A percentile compares a stretch with the other conserved stretches of the same genome.
These are phyloP conservation scores for Falco punctatus DNA, from an alignment of 2,113 vertebrate genomes.

Conservation along the genomic window DNA sequence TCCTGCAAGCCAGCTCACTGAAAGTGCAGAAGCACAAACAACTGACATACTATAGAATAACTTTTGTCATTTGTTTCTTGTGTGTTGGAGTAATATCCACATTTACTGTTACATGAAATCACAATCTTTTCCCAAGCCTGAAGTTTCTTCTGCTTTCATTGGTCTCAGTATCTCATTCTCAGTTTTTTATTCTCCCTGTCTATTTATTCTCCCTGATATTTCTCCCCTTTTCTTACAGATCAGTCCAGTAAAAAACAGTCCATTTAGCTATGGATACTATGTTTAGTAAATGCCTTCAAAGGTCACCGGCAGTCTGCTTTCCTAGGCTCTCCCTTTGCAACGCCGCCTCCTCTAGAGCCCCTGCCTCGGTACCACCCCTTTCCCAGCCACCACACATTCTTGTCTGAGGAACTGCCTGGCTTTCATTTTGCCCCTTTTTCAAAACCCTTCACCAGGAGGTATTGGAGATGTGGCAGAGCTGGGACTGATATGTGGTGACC, in stretches of 20 bases:
- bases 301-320: not conserved
- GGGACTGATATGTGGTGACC: not conserved
- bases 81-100: not conserved
- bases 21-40: not conserved
- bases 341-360: accelerated
- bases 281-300: not conserved
- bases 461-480: not conserved
- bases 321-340: not conserved
- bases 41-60: not conserved
- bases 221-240: not conserved
- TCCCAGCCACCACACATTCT: not conserved
- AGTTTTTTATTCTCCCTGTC: not conserved
- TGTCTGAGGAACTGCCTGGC: not conserved
- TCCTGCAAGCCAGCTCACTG: not conserved
- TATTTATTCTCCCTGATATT: not conserved
- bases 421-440: not conserved
- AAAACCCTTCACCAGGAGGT: not conserved
- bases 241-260: not conserved
- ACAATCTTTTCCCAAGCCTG: not conserved
- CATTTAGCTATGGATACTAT: not conserved
- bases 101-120: not conserved
- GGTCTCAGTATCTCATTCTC: not conserved
- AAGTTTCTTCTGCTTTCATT: not conserved
- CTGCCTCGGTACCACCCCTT: not conserved
- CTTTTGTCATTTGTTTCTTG: not conserved